Conservation (phyloP, 2,888 invertebrate genomes). For the Eledona agricola region DNA sequence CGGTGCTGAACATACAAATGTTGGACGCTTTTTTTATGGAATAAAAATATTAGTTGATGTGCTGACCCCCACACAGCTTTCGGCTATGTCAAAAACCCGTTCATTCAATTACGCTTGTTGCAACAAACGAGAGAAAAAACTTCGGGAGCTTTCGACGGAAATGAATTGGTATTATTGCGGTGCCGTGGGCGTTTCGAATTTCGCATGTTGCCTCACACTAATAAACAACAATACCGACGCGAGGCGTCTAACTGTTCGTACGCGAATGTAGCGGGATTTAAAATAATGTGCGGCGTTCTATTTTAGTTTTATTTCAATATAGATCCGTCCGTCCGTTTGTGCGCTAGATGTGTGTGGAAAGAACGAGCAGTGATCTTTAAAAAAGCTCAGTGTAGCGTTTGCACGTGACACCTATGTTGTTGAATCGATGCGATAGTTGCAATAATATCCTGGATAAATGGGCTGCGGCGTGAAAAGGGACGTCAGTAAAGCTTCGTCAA, state of each 20-base stretch:
- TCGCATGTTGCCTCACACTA: conserved; percentile 22
- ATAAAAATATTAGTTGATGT: no score
- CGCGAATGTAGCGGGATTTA: conserved; percentile 35
- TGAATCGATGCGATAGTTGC: conserved; percentile 11
- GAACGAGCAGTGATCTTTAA: conserved; percentile 6
- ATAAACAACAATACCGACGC: conserved; percentile 33
- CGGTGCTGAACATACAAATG: no score
- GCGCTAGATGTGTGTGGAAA: no score
- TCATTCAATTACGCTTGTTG: no score
- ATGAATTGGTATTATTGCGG: conserved; percentile 10
- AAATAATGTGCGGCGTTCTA: conserved; percentile 25
- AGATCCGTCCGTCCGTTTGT: conserved; percentile 17
- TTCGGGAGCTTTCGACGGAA: conserved; percentile 7
- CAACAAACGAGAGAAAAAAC: neutral
- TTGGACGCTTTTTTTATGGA: no score
- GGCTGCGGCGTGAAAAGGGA: conserved; percentile 45
- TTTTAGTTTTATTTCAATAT: conserved; percentile 37
- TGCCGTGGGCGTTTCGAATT: conserved; percentile 23
- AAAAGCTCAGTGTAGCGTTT: conserved; percentile 4
- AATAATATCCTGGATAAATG: conserved; percentile 36
- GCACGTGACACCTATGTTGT: conserved; percentile 20
- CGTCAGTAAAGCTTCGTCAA: conserved; percentile 31
- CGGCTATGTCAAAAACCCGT: no score
- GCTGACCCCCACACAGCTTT: no score
- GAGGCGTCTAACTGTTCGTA: conserved; percentile 30